Evolutionary conservation across 1,140 invertebrate genomes (phyloP).

Genomic region (Ooceraea biroi): DNA sequence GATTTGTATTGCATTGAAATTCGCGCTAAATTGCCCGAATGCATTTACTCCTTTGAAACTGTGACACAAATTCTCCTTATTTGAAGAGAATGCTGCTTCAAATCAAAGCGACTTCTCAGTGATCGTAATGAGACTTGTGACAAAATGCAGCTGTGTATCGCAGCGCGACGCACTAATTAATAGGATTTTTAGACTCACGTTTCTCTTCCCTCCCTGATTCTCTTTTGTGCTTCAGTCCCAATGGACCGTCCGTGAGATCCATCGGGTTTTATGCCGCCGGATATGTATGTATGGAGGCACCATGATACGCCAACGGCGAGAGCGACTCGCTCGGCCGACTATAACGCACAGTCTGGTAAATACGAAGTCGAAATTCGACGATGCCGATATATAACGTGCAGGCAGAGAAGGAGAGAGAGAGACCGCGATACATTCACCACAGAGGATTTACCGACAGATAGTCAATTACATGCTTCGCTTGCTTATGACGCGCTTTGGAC

Average conservation of each 20-base stretch:
- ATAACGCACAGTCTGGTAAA: slow-evolving; percentile 66
- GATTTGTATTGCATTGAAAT: neutral
- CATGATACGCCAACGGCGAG: slow-evolving; percentile 30
- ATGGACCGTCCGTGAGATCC: slow-evolving; percentile 31
- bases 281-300: slow-evolving; percentile 22
- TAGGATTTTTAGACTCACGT: slow-evolving; percentile 40
- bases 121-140: slow-evolving; percentile 27
- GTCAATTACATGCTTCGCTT: slow-evolving; percentile 76
- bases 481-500: slow-evolving; percentile 73
- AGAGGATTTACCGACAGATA: slow-evolving; percentile 74
- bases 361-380: slow-evolving; percentile 67
- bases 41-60: neutral
- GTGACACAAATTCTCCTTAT: neutral
- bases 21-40: neutral
- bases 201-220: neutral
- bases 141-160: slow-evolving; percentile 11
- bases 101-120: slow-evolving; percentile 25
- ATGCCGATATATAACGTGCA: slow-evolving; percentile 32
- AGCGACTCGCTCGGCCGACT: slow-evolving; percentile 47
- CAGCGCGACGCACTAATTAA: slow-evolving; percentile 46
- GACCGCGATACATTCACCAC: slow-evolving; percentile 60
- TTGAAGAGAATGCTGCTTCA: neutral
- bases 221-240: slow-evolving; percentile 5
- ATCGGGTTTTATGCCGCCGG: slow-evolving; percentile 42
- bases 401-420: slow-evolving; percentile 1